A percentile compares a stretch with the other conserved stretches of the same genome.
Evolutionary conservation across 1,140 invertebrate genomes (phyloP).

Genomic region (Papilio dardanus): DNA sequence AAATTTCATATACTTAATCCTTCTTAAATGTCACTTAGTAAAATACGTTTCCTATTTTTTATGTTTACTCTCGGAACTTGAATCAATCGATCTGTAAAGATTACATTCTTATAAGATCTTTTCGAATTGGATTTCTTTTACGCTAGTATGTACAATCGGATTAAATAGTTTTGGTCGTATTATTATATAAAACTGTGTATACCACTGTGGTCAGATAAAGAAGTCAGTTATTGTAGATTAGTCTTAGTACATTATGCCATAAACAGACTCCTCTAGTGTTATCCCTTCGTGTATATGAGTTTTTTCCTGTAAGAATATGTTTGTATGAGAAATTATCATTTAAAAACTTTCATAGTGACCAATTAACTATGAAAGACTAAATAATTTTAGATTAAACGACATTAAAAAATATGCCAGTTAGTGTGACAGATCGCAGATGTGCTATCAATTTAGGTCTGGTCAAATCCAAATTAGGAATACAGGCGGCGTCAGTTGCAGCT

Average conservation of each 20-base stretch:
- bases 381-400: neutral
- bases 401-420: neutral
- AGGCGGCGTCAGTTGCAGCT: neutral
- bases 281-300: neutral
- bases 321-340: neutral
- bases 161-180: neutral
- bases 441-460: constrained; percentile 17
- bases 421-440: constrained; percentile 17
- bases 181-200: no score
- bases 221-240: no score
- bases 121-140: neutral
- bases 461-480: constrained; percentile 28
- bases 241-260: no score
- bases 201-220: no score
- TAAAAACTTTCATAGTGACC: neutral
- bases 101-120: neutral
- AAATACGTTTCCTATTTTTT: neutral
- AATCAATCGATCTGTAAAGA: neutral
- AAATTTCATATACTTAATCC: no score
- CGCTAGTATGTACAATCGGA: neutral
- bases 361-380: neutral
- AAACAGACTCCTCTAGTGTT: neutral
- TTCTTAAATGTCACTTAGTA: neutral
- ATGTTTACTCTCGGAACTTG: neutral
- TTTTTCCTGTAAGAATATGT: no score